Evolutionary conservation across 2,888 invertebrate genomes (phyloP).

Genomic region (Phasia obesa): DNA sequence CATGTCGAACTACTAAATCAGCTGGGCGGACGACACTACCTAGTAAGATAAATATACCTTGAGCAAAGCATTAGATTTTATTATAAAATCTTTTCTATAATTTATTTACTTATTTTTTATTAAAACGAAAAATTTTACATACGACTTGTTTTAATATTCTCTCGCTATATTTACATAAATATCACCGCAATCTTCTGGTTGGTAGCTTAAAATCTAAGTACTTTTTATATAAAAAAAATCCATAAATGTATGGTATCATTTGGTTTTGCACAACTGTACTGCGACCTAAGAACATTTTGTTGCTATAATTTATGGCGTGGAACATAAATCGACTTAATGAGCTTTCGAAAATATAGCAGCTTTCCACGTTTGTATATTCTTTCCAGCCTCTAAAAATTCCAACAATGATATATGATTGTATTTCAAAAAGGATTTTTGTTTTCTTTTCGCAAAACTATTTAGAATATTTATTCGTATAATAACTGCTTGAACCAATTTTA

Average conservation of each 20-base stretch:
- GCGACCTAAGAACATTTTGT: constrained; percentile 48
- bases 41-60: too few relatives aligned
- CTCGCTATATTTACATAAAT: constrained; percentile 18
- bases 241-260: constrained; percentile 50
- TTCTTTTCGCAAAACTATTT: constrained; percentile 29
- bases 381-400: constrained; percentile 56
- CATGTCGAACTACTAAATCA: too few relatives aligned
- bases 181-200: constrained; percentile 39
- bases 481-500: constrained; percentile 15
- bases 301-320: constrained; percentile 69
- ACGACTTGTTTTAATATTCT: constrained; percentile 33
- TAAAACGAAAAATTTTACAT: constrained; percentile 49
- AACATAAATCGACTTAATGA: constrained; percentile 71
- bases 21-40: too few relatives aligned
- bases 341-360: constrained; percentile 62
- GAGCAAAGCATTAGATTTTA: constrained; percentile 29
- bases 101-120: constrained; percentile 49
- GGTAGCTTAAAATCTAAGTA: constrained; percentile 34
- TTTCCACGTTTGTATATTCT: constrained; percentile 63
- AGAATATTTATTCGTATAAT: constrained; percentile 36
- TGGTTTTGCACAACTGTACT: constrained; percentile 51
- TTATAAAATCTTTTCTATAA: constrained; percentile 42
- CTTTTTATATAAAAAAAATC: constrained; percentile 9
- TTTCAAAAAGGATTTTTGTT: constrained; percentile 42
- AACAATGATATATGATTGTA: constrained; percentile 64